Evolutionary conservation across 2,888 invertebrate species (phyloP), one percentile per base, ranked within the genome.

Genomic region (Microdon myrmicae): DNA sequence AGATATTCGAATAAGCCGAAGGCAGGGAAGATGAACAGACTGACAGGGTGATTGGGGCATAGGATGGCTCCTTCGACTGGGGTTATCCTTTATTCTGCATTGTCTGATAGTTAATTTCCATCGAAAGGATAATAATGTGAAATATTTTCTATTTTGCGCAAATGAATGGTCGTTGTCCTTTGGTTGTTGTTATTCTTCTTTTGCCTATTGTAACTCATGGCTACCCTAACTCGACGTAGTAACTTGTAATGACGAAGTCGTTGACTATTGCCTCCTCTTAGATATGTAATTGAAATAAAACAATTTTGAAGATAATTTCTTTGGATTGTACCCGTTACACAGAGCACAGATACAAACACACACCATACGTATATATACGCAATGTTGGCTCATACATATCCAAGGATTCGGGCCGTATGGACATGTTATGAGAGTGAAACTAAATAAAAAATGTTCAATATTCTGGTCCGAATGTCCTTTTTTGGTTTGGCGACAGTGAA

Each of bases 21-120:
- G 48, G 29, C 28, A 41, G 49, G 35, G 38, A n/a, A n/a, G n/a
- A n/a, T n/a, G n/a, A n/a, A n/a, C n/a, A n/a, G n/a, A n/a, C n/a
- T n/a, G n/a, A n/a, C n/a, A n/a, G n/a, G n/a, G n/a, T n/a, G n/a
- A n/a, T n/a, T n/a, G n/a, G n/a, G n/a, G n/a, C n/a, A n/a, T n/a
- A n/a, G n/a, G n/a, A n/a, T n/a, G n/a, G n/a, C n/a, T 39, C 34
- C 55, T 48, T 34, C 13, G 26, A 29, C n/a, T 29, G 35, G 29
- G 44, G 14, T 38, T 45, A 29, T 25, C 37, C 31, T 44, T 38
- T 16, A 44, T 44, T 44, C 32, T 25, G 37, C 54, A 38, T 45
- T 34, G 54, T 55, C 54, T 55, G 54, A 55, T 55, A 55, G 54
- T 55, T 55, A 55, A 55, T 55, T 55, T 55, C 54, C 45, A 55